Conservation (phyloP, 2,888 invertebrate genomes). For the Megaustenia siamemsis region DNA sequence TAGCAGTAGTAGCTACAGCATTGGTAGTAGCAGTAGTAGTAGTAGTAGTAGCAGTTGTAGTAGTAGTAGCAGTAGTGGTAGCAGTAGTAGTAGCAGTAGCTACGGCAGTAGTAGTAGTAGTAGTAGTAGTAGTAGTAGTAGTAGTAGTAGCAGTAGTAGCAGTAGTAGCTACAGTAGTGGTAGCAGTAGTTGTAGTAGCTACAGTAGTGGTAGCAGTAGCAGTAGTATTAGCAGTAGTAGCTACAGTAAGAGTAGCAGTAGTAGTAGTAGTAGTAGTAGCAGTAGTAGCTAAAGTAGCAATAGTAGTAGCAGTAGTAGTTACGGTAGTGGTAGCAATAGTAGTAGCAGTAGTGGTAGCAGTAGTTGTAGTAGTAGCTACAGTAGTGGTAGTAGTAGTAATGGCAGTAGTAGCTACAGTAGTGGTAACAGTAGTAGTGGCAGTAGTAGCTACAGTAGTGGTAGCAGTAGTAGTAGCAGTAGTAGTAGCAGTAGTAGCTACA, state of each 20-base stretch:
- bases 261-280: too few relatives aligned
- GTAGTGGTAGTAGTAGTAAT: constrained; percentile 1
- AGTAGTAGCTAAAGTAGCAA: too few relatives aligned
- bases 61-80: constrained; percentile 5
- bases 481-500: constrained; percentile 5
- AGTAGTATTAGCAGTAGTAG: too few relatives aligned
- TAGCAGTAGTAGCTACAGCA: too few relatives aligned
- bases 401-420: constrained; percentile 11
- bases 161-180: constrained; percentile 23
- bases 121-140: too few relatives aligned
- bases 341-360: constrained; percentile 31
- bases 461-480: constrained; percentile 21
- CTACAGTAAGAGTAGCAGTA: too few relatives aligned
- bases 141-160: too few relatives aligned
- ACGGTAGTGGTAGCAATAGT: too few relatives aligned
- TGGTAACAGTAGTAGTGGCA: constrained; percentile 25
- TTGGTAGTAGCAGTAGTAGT: background rate
- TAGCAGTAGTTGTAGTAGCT: too few relatives aligned
- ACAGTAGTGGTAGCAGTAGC: too few relatives aligned
- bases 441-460: constrained; percentile 26
- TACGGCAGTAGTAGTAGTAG: background rate
- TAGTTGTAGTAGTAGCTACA: constrained; percentile 16
- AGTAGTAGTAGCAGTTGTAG: background rate
- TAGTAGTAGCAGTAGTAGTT: too few relatives aligned
- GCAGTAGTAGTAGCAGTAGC: background rate